A percentile compares a stretch with the other conserved stretches of the same genome.
phyloP scores from a whole-genome alignment of 92 coral and sea anemone species.

The Umimayanthus kanabou region DNA sequence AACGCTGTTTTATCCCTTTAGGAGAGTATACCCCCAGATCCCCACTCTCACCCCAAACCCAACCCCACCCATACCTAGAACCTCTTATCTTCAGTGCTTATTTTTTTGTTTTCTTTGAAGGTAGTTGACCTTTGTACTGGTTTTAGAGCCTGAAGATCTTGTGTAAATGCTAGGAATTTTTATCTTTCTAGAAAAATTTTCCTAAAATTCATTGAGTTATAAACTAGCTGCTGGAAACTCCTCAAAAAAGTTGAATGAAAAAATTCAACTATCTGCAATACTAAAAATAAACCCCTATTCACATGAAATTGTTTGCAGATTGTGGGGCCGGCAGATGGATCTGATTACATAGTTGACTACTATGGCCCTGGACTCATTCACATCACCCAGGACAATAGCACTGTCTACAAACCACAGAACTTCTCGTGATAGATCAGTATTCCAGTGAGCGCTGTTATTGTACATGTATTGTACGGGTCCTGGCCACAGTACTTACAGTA shows the following conservation, averaged over 20 bases:
- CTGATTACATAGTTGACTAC: conserved; percentile 87
- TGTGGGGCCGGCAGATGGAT: conserved; percentile 97
- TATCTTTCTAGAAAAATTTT: background rate
- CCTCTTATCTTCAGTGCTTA: background rate
- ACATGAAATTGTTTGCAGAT: conserved; percentile 55
- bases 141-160: background rate
- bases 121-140: background rate
- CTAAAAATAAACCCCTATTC: no score
- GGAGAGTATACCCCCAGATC: background rate
- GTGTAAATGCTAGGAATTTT: background rate
- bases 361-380: conserved; percentile 89
- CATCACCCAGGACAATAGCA: conserved; percentile 63
- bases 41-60: background rate
- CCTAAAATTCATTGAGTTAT: background rate
- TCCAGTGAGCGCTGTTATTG: background rate
- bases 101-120: background rate
- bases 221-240: no score
- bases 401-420: conserved; percentile 66
- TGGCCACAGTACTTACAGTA: no score
- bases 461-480: no score
- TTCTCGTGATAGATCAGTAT: background rate
- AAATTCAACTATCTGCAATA: no score
- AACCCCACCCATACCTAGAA: background rate
- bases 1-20: no score
- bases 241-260: no score